Percentiles rank a stretch among this genome's conserved stretches.
These are phyloP conservation scores for Brachionus plicatilis DNA, from an alignment of 1,140 invertebrate genomes.

Conservation along the genomic window DNA sequence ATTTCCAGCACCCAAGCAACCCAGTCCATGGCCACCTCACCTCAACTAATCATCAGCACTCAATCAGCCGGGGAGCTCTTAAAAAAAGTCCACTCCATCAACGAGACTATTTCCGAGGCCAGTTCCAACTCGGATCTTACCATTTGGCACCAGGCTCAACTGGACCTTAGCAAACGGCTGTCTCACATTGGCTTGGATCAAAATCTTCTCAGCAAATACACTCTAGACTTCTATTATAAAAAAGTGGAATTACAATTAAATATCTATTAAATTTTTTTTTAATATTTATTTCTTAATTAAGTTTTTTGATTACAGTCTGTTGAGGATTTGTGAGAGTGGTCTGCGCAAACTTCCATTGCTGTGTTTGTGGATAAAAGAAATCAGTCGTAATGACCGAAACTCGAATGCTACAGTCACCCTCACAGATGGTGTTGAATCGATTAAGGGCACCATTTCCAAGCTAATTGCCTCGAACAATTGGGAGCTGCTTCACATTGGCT, in stretches of 20 bases:
- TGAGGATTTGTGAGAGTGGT: background rate
- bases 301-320: constrained; percentile 34
- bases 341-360: constrained; percentile 8
- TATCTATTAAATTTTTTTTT: background rate
- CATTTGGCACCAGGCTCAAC: constrained; percentile 17
- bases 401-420: constrained; percentile 15
- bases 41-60: background rate
- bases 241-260: background rate
- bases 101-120: background rate
- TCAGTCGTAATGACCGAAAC: constrained; percentile 21
- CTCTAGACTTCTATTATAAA: constrained; percentile 32
- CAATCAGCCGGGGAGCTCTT: background rate
- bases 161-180: background rate
- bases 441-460: constrained; percentile 36
- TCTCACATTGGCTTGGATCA: background rate
- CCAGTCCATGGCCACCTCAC: background rate
- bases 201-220: constrained; percentile 17
- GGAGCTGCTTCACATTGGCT: background rate
- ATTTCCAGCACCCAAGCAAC: constrained; percentile 8
- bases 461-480: background rate
- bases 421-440: background rate
- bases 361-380: constrained; percentile 36
- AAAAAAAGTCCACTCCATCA: background rate
- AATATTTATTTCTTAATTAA: background rate
- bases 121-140: background rate